These are phyloP conservation scores for Mixornis gularis DNA, from an alignment of 2,113 vertebrate genomes.

Conservation along the genomic window DNA sequence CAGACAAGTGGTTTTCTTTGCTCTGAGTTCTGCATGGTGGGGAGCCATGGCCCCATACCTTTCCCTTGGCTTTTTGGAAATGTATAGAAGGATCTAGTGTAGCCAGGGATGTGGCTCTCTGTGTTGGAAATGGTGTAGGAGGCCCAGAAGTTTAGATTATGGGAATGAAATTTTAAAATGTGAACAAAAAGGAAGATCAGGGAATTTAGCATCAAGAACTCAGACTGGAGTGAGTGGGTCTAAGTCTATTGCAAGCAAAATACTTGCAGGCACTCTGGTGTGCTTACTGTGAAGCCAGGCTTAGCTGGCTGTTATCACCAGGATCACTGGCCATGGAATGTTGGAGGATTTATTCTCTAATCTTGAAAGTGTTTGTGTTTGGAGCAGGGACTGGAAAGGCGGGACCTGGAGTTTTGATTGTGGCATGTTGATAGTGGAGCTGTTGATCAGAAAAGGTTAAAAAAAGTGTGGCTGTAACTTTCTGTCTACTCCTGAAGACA, in stretches of 20 bases:
- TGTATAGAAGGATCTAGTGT: accelerated
- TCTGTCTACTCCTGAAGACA: background rate
- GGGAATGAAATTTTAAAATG: background rate
- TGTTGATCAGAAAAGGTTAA: background rate
- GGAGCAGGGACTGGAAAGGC: background rate
- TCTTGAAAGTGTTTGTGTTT: background rate
- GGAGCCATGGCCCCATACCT: background rate
- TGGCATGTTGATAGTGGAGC: background rate
- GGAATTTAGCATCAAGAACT: background rate
- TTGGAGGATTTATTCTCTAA: background rate
- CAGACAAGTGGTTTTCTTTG: background rate
- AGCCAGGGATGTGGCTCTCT: background rate
- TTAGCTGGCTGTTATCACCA: background rate
- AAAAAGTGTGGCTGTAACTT: background rate
- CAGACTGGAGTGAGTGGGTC: background rate
- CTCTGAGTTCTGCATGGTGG: background rate
- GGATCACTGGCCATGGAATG: background rate
- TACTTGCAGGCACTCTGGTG: background rate
- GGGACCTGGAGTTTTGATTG: background rate
- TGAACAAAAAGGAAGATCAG: background rate
- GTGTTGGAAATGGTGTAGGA: background rate
- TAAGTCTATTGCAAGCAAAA: background rate
- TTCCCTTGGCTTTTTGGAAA: background rate
- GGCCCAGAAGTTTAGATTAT: background rate
- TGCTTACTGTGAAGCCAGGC: background rate